A percentile compares a stretch with the other conserved stretches of the same genome.
Evolutionary conservation across 2,888 invertebrate genomes (phyloP).

Genomic region (Leistus spinibarbis): DNA sequence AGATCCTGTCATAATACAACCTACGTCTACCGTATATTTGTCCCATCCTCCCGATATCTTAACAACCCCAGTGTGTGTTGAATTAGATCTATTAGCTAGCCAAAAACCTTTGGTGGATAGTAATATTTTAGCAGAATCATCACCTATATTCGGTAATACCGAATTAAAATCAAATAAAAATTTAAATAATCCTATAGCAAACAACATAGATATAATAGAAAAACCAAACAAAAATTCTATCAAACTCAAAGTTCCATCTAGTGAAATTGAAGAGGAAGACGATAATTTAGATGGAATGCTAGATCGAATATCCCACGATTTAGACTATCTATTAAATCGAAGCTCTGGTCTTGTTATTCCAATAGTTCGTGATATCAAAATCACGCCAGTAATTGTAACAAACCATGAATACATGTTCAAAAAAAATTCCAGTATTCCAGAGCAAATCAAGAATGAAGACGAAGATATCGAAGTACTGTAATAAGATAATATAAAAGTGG

Average conservation of each 20-base stretch:
- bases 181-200: neutral
- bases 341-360: neutral
- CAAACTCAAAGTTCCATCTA: constrained; percentile 53
- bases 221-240: constrained; percentile 49
- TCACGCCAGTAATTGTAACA: constrained; percentile 32
- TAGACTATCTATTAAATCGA: constrained; percentile 77
- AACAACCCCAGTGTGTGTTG: constrained; percentile 63
- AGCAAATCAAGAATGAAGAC: constrained; percentile 51
- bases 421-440: constrained; percentile 49
- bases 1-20: constrained; percentile 27
- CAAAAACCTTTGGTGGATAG: constrained; percentile 42
- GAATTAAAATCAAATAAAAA: constrained; percentile 45
- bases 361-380: constrained; percentile 29
- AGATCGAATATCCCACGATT: constrained; percentile 80
- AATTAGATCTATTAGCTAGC: constrained; percentile 59
- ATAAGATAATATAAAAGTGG: too few species aligned
- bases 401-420: constrained; percentile 46
- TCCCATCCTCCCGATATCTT: constrained; percentile 55
- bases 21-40: constrained; percentile 40
- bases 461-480: too few species aligned
- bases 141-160: constrained; percentile 51
- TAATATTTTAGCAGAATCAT: constrained; percentile 42
- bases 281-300: constrained; percentile 68
- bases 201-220: constrained; percentile 44
- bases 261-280: too few species aligned